A percentile compares a stretch with the other conserved stretches of the same genome.
Evolutionary conservation across 1,140 invertebrate species (phyloP).

Genomic region (Batillaria attramentaria): DNA sequence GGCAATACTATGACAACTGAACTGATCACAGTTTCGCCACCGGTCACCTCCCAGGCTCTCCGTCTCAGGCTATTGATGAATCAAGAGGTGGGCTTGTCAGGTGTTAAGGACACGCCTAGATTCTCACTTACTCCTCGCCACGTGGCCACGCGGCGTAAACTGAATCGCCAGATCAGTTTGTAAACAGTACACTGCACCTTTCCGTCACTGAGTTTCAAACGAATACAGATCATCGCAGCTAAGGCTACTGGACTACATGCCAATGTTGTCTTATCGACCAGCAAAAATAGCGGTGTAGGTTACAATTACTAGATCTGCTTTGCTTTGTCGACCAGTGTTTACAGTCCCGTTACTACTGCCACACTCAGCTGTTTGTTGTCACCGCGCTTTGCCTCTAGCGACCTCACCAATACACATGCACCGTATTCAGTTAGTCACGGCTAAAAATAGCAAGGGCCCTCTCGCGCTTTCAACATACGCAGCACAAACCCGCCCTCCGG

Average conservation of each 20-base stretch:
- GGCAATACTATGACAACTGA: too few relatives aligned
- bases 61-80: too few relatives aligned
- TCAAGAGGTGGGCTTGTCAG: too few relatives aligned
- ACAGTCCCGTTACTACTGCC: slow-evolving; percentile 21
- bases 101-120: too few relatives aligned
- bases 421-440: slow-evolving; percentile 20
- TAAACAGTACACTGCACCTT: too few relatives aligned
- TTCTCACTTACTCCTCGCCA: too few relatives aligned
- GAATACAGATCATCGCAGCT: too few relatives aligned
- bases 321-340: slow-evolving; percentile 20
- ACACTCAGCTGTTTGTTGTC: slow-evolving; percentile 19
- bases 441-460: slow-evolving; percentile 35
- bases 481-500: slow-evolving; percentile 1
- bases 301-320: neutral
- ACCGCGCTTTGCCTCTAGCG: slow-evolving; percentile 16
- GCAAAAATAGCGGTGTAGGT: neutral
- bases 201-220: too few relatives aligned
- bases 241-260: neutral
- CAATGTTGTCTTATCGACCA: neutral
- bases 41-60: too few relatives aligned
- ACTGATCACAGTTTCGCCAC: too few relatives aligned
- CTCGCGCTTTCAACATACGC: neutral
- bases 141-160: too few relatives aligned
- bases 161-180: too few relatives aligned
- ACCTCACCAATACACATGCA: slow-evolving; percentile 28